phyloP scores from a whole-genome alignment of 2,113 vertebrate species.

The Syrrhaptes paradoxus region DNA sequence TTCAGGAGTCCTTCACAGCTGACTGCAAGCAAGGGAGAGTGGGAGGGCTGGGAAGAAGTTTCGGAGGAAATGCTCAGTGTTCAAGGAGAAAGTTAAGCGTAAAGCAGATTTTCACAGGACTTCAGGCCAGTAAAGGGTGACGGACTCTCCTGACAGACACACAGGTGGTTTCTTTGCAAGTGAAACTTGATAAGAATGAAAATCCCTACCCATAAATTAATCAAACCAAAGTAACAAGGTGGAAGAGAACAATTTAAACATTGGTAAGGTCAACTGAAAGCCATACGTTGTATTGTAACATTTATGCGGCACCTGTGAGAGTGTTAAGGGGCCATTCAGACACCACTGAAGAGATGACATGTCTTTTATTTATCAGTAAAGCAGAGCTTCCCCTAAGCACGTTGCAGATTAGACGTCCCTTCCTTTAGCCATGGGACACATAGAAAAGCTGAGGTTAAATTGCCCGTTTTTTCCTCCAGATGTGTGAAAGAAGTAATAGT shows the following conservation, averaged over 20 bases:
- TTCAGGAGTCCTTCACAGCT: conserved; percentile 42
- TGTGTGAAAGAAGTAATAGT: background rate
- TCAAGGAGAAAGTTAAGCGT: background rate
- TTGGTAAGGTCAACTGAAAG: background rate
- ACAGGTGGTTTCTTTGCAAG: background rate
- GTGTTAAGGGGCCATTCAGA: background rate
- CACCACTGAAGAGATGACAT: background rate
- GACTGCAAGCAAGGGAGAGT: background rate
- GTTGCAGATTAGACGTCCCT: background rate
- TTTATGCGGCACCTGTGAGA: background rate
- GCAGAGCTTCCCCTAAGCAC: background rate
- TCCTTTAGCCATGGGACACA: background rate
- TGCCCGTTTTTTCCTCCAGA: background rate
- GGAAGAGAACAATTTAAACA: background rate
- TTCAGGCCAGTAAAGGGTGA: background rate
- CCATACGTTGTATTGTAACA: background rate
- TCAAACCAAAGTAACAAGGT: background rate
- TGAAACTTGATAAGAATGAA: background rate
- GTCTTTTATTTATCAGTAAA: background rate
- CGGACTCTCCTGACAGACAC: fast-evolving
- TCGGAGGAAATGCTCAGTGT: background rate
- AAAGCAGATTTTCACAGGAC: background rate
- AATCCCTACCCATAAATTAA: background rate
- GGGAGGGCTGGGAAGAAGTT: background rate
- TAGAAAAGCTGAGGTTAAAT: background rate